phyloP scores from a whole-genome alignment of 2,797 vertebrate species.

The Carduelis carduelis region DNA sequence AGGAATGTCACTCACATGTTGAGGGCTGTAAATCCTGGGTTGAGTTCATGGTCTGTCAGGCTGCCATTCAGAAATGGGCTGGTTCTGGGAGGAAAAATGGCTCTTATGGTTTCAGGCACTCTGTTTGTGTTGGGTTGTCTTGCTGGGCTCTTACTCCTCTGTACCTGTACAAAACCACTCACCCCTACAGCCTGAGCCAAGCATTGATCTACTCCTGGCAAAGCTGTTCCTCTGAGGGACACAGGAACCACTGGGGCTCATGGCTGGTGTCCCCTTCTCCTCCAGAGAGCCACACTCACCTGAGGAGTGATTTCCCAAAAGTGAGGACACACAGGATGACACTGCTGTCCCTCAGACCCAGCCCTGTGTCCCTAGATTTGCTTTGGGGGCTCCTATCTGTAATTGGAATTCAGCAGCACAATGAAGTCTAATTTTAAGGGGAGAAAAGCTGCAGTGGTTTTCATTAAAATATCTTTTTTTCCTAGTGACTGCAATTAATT shows the following conservation, averaged over 20 bases:
- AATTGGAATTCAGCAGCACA: background rate
- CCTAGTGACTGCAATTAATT: background rate
- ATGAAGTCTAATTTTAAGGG: background rate
- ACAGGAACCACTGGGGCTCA: fast-evolving
- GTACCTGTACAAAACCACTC: background rate
- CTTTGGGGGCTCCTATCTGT: background rate
- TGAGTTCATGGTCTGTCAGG: background rate
- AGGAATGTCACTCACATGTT: background rate
- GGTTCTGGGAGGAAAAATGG: background rate
- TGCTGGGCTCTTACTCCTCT: background rate
- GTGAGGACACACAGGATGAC: background rate
- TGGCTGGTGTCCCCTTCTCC: background rate
- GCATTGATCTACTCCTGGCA: background rate
- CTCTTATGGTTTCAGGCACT: background rate
- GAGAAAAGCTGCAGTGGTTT: background rate
- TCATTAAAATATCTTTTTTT: background rate
- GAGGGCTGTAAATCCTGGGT: background rate
- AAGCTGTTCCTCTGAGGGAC: background rate
- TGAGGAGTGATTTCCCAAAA: fast-evolving
- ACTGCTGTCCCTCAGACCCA: background rate
- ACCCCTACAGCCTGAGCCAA: background rate
- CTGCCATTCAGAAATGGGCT: background rate
- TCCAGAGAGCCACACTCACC: fast-evolving
- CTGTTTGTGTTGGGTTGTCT: background rate
- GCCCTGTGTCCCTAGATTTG: background rate